phyloP scores from a whole-genome alignment of 2,888 invertebrate species.

The Gandaritis pyraliata region DNA sequence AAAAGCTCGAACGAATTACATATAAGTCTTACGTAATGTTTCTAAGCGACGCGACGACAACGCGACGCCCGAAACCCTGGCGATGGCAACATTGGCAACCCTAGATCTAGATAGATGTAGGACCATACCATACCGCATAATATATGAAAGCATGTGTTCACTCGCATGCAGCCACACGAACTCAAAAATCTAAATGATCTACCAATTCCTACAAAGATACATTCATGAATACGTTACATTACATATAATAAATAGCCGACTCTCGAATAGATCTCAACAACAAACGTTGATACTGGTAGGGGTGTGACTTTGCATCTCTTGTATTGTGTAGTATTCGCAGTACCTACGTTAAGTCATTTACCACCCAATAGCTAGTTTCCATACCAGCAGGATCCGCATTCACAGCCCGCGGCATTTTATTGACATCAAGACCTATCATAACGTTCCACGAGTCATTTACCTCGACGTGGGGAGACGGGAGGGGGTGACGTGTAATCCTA shows the following conservation, averaged over 20 bases:
- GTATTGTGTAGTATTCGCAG: not conserved
- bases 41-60: not conserved
- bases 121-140: not conserved
- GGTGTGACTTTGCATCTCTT: not conserved
- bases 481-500: conserved; percentile 65
- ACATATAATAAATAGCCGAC: too few species aligned
- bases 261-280: too few species aligned
- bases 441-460: conserved; percentile 74
- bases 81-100: not conserved
- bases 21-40: conserved; percentile 10
- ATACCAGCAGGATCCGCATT: conserved; percentile 19
- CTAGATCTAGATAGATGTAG: too few species aligned
- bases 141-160: not conserved
- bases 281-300: too few species aligned
- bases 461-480: conserved; percentile 47
- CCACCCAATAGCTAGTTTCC: conserved; percentile 7
- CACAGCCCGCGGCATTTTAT: conserved; percentile 34
- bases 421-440: conserved; percentile 73
- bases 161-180: too few species aligned
- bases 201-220: too few species aligned
- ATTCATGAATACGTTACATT: too few species aligned
- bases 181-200: too few species aligned
- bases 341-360: not conserved
- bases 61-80: too few species aligned
- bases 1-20: conserved; percentile 3